Evolutionary conservation across 1,140 invertebrate genomes (phyloP).

Genomic region (Drosophila pandora): DNA sequence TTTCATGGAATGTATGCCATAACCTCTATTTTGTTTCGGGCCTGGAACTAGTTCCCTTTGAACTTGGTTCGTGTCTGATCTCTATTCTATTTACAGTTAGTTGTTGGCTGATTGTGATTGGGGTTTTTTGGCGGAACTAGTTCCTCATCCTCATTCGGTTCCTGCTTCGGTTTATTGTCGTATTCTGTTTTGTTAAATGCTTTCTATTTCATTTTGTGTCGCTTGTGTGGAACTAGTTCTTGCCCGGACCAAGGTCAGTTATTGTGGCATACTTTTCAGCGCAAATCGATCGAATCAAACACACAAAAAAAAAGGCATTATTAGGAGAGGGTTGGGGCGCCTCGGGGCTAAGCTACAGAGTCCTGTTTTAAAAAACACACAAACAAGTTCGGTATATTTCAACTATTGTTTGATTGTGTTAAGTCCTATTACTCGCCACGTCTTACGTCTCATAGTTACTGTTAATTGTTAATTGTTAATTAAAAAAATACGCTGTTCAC

Average conservation of each 20-base stretch:
- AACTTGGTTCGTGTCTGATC: constrained; percentile 19
- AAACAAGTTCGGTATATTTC: constrained; percentile 2
- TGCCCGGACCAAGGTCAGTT: neutral
- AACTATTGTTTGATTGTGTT: constrained; percentile 54
- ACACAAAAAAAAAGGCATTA: constrained; percentile 27
- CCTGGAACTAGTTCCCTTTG: constrained; percentile 19
- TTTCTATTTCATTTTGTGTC: constrained; percentile 2
- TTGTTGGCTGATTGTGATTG: constrained; percentile 21
- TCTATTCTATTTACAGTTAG: constrained; percentile 28
- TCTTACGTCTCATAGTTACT: constrained; percentile 36
- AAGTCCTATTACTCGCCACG: constrained; percentile 18
- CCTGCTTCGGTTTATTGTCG: constrained; percentile 49
- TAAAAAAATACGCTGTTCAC: constrained; percentile 42
- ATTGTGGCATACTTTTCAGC: constrained; percentile 18
- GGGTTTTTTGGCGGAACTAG: constrained; percentile 11
- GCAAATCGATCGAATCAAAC: constrained; percentile 2
- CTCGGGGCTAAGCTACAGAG: neutral
- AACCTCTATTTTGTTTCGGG: neutral
- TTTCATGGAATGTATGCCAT: constrained; percentile 7
- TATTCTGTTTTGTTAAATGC: constrained; percentile 37
- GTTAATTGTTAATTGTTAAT: constrained; percentile 28
- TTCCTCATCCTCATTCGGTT: neutral
- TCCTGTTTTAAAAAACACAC: too few relatives aligned
- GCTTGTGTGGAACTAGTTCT: constrained; percentile 25
- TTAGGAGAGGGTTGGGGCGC: too few relatives aligned